Conservation (phyloP, 1,140 invertebrate species). For the Palaemon carinicauda region DNA sequence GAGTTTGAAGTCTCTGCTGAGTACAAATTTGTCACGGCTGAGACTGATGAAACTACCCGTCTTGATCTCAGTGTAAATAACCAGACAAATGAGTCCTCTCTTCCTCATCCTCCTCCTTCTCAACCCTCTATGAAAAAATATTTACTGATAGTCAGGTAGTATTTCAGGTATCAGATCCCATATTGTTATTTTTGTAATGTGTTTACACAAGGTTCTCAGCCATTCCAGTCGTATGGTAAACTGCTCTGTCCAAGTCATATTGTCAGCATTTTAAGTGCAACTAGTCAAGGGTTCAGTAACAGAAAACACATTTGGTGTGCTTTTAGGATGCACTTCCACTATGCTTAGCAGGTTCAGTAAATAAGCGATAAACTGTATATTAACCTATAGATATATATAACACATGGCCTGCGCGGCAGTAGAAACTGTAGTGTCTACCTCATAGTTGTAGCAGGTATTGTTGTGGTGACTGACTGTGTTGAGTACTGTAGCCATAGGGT, state of each 20-base stretch:
- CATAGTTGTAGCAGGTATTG: constrained; percentile 39
- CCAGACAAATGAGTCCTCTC: constrained; percentile 33
- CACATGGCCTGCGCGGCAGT: constrained; percentile 54
- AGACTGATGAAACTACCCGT: constrained; percentile 27
- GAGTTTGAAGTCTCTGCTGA: constrained; percentile 46
- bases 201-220: constrained; percentile 55
- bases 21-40: constrained; percentile 51
- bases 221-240: constrained; percentile 55
- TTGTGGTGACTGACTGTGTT: not conserved
- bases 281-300: constrained; percentile 55
- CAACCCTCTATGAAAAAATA: constrained; percentile 37
- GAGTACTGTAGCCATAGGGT: no score
- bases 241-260: constrained; percentile 56
- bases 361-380: constrained; percentile 54
- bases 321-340: constrained; percentile 56
- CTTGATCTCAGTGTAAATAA: constrained; percentile 56
- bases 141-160: constrained; percentile 55
- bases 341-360: constrained; percentile 54
- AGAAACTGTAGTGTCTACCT: constrained; percentile 56
- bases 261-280: constrained; percentile 56
- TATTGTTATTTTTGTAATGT: constrained; percentile 57
- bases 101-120: not conserved
- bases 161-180: constrained; percentile 57
- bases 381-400: constrained; percentile 55
- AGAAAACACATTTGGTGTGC: constrained; percentile 56